Conservation (phyloP, 2,888 invertebrate species). For the Anoplius nigerrimus region DNA sequence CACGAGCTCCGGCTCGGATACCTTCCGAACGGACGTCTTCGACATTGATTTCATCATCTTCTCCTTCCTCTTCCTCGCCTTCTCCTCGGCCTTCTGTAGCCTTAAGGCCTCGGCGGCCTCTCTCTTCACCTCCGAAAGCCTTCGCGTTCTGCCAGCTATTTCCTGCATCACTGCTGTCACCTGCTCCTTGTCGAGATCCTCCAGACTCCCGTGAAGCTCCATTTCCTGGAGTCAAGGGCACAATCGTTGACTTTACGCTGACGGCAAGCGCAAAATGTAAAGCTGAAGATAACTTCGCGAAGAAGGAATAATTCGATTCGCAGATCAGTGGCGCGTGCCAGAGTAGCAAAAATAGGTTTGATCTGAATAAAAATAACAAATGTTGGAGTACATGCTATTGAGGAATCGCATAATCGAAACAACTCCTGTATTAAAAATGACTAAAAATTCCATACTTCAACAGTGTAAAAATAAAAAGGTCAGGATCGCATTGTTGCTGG, state of each 20-base stretch:
- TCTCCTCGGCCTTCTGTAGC: not conserved
- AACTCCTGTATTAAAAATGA: too few relatives aligned
- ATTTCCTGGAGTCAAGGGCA: not conserved
- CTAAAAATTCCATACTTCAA: too few relatives aligned
- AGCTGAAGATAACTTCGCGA: too few relatives aligned
- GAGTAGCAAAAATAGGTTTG: too few relatives aligned
- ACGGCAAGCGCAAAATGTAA: too few relatives aligned
- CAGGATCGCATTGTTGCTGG: too few relatives aligned
- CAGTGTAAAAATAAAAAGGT: too few relatives aligned
- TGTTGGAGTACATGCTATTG: too few relatives aligned
- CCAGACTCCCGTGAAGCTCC: not conserved
- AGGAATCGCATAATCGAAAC: too few relatives aligned
- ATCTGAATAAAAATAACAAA: too few relatives aligned
- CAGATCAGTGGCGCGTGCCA: too few relatives aligned
- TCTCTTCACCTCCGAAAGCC: not conserved
- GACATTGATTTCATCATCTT: not conserved
- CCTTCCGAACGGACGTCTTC: not conserved
- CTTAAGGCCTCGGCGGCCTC: not conserved
- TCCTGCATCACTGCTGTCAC: not conserved
- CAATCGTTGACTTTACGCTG: not conserved
- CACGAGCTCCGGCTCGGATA: not conserved
- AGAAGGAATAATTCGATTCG: not conserved
- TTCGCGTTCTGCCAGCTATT: not conserved
- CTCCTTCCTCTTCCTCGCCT: constrained; percentile 1
- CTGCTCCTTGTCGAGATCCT: not conserved